These are phyloP conservation scores for Oryzias melastigma DNA, from an alignment of 2,113 vertebrate genomes.

Conservation along the genomic window DNA sequence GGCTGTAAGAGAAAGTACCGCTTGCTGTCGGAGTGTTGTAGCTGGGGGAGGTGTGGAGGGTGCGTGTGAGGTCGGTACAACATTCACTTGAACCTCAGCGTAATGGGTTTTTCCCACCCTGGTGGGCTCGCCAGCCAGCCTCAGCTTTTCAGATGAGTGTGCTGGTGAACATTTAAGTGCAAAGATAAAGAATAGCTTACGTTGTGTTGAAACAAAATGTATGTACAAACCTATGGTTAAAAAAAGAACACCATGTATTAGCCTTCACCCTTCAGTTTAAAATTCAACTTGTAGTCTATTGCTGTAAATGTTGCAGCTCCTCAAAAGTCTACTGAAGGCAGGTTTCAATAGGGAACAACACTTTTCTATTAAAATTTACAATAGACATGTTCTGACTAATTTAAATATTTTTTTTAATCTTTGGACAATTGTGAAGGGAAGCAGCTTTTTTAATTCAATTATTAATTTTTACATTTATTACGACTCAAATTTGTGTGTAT, in stretches of 20 bases:
- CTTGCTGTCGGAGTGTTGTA: neutral
- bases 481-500: too few species aligned
- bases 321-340: too few species aligned
- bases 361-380: too few species aligned
- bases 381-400: too few species aligned
- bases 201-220: neutral
- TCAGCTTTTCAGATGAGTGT: conserved; percentile 10
- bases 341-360: too few species aligned
- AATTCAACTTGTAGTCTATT: too few species aligned
- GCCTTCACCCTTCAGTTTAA: too few species aligned
- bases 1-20: conserved; percentile 49
- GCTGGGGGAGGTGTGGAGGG: conserved; percentile 22
- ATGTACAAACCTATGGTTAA: neutral
- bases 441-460: too few species aligned
- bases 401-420: too few species aligned
- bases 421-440: too few species aligned
- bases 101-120: conserved; percentile 49
- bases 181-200: neutral
- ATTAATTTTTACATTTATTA: too few species aligned
- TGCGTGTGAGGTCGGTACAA: conserved; percentile 31
- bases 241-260: neutral
- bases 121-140: neutral
- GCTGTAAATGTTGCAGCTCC: too few species aligned
- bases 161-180: neutral
- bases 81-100: conserved; percentile 19